Percentiles rank a stretch among this genome's conserved stretches.
These are phyloP conservation scores for Nasonia longicornis DNA, from an alignment of 1,140 invertebrate species.

Conservation along the genomic window DNA sequence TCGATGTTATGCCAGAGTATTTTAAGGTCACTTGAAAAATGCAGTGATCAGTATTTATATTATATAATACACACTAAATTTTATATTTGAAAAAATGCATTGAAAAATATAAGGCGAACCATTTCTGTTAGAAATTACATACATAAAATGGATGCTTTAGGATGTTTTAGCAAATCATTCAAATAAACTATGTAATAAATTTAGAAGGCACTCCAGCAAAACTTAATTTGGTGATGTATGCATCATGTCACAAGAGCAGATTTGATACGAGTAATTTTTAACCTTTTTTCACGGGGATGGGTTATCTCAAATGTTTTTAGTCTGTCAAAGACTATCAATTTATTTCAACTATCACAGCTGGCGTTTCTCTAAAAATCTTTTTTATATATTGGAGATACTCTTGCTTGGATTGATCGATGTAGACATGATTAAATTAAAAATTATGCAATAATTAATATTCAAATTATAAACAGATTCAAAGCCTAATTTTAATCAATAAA, in stretches of 20 bases:
- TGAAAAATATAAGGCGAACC: too few relatives aligned
- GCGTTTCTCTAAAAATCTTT: not conserved
- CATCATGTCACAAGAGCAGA: too few relatives aligned
- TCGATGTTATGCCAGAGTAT: not conserved
- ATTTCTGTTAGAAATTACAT: too few relatives aligned
- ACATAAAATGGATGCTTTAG: not conserved
- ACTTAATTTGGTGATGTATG: too few relatives aligned
- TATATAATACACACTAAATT: too few relatives aligned
- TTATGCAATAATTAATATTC: not conserved
- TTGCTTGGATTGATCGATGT: not conserved
- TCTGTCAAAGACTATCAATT: not conserved
- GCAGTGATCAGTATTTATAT: too few relatives aligned
- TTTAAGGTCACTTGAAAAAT: not conserved
- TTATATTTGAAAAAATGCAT: too few relatives aligned
- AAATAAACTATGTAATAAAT: not conserved
- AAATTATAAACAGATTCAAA: not conserved
- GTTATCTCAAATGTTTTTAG: not conserved
- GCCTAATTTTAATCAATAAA: not conserved
- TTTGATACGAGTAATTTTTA: too few relatives aligned
- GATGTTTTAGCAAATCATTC: too few relatives aligned
- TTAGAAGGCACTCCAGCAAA: not conserved
- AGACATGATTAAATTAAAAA: not conserved
- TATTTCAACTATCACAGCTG: slow-evolving; percentile 28
- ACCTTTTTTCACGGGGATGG: not conserved
- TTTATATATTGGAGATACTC: not conserved